phyloP scores from a whole-genome alignment of 2,113 vertebrate species.

The Guaruba guarouba region DNA sequence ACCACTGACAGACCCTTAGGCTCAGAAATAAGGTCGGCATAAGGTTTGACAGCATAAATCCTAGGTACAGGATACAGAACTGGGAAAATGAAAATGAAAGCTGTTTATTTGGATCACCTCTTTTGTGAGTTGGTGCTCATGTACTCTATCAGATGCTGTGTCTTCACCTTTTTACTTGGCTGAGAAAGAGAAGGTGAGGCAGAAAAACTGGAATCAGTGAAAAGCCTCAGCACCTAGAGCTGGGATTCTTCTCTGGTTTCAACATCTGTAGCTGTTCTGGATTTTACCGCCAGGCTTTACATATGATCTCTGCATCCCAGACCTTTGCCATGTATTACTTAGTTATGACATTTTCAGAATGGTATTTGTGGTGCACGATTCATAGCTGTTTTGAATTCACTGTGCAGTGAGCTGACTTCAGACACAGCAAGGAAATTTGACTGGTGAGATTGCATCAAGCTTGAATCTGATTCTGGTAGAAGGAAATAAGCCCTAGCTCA shows the following conservation, averaged over 20 bases:
- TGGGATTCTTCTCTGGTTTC: not conserved
- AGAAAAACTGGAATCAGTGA: not conserved
- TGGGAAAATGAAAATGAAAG: not conserved
- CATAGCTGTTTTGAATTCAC: conserved; percentile 42
- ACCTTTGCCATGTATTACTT: conserved; percentile 31
- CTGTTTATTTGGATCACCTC: not conserved
- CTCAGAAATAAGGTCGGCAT: not conserved
- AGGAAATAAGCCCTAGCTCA: not conserved
- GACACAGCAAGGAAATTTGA: conserved; percentile 17
- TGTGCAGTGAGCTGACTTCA: conserved; percentile 27
- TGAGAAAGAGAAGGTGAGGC: not conserved
- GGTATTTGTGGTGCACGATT: conserved; percentile 27
- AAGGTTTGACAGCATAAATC: not conserved
- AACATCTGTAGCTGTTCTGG: not conserved
- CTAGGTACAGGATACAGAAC: not conserved
- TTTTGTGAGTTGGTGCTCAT: not conserved
- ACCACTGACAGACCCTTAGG: not conserved
- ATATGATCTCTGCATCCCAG: not conserved
- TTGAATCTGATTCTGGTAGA: conserved; percentile 3
- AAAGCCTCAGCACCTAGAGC: not conserved
- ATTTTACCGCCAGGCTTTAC: conserved; percentile 28
- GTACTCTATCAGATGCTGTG: not conserved
- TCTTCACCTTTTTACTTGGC: not conserved
- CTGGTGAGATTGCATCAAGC: not conserved
- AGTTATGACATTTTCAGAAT: conserved; percentile 56